Evolutionary conservation across 2,888 invertebrate species (phyloP).

Genomic region (Sinodicranocentrus sp.): DNA sequence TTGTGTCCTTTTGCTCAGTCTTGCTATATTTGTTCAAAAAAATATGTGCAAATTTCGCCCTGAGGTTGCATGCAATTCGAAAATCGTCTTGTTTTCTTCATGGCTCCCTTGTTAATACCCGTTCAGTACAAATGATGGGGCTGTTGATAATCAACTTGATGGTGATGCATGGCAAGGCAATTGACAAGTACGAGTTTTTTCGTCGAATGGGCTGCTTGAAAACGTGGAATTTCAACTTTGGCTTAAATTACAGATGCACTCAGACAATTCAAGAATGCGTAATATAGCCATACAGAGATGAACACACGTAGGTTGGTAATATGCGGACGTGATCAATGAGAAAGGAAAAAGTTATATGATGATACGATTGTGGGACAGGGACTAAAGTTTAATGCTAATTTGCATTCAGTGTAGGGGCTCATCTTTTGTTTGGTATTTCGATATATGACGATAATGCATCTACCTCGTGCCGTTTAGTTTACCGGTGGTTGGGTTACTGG

Average conservation of each 20-base stretch:
- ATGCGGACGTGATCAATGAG: conserved; percentile 5
- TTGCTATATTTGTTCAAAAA: neutral
- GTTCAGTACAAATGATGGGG: neutral
- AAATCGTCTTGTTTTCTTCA: neutral
- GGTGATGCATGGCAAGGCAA: conserved; percentile 1
- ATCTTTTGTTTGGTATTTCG: conserved; percentile 3
- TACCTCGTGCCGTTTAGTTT: neutral
- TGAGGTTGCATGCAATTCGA: neutral
- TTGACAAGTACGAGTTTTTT: conserved; percentile 6
- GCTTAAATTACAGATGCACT: neutral
- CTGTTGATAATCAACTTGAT: neutral
- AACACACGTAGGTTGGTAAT: neutral
- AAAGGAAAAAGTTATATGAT: conserved; percentile 8
- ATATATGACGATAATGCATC: neutral
- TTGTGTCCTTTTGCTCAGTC: no score
- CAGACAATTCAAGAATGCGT: neutral
- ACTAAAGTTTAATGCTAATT: neutral
- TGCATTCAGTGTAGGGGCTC: conserved; percentile 5
- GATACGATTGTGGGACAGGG: neutral
- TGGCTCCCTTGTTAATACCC: conserved; percentile 13
- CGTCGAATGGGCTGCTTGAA: conserved; percentile 1
- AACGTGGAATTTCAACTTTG: conserved; percentile 16
- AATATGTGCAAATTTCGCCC: neutral
- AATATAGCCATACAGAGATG: neutral
- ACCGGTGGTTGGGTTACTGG: neutral